Evolutionary conservation across 2,797 vertebrate genomes (phyloP).

Genomic region (Australoheros facetus): DNA sequence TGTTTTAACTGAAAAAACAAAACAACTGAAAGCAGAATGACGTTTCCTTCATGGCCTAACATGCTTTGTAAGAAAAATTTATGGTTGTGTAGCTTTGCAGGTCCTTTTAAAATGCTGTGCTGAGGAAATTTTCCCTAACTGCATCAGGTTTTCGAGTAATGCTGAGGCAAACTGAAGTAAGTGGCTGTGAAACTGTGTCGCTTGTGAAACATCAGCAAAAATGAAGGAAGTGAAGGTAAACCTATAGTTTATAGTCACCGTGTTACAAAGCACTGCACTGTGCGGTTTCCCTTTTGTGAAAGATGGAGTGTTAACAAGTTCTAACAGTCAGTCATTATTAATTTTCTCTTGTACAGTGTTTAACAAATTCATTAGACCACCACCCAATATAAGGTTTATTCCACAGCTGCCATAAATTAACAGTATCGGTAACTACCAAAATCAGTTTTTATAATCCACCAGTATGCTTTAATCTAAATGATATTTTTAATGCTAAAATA

Average conservation of each 20-base stretch:
- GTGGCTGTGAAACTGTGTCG: constrained; percentile 45
- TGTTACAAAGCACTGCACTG: not conserved
- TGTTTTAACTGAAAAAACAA: not conserved
- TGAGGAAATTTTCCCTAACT: constrained; percentile 16
- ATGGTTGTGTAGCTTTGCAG: constrained; percentile 21
- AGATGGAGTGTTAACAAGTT: not conserved
- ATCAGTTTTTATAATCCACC: not conserved
- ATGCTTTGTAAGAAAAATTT: constrained; percentile 1
- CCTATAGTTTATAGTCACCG: constrained; percentile 8
- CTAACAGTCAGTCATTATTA: not conserved
- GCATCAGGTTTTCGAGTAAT: constrained; percentile 36
- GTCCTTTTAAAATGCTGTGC: constrained; percentile 43
- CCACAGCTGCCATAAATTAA: not conserved
- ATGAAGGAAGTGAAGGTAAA: constrained; percentile 23
- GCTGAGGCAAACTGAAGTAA: constrained; percentile 54
- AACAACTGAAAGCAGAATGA: not conserved
- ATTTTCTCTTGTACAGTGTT: not conserved
- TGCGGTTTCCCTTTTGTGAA: not conserved
- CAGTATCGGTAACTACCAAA: not conserved
- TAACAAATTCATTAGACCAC: not conserved
- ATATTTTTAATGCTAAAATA: not conserved
- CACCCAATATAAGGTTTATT: not conserved
- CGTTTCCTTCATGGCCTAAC: not conserved
- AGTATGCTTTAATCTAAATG: too few relatives aligned
- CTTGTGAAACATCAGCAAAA: constrained; percentile 63